A percentile compares a stretch with the other conserved stretches of the same genome.
Conservation (phyloP, 2,113 vertebrate species). For the Oryzias celebensis region DNA sequence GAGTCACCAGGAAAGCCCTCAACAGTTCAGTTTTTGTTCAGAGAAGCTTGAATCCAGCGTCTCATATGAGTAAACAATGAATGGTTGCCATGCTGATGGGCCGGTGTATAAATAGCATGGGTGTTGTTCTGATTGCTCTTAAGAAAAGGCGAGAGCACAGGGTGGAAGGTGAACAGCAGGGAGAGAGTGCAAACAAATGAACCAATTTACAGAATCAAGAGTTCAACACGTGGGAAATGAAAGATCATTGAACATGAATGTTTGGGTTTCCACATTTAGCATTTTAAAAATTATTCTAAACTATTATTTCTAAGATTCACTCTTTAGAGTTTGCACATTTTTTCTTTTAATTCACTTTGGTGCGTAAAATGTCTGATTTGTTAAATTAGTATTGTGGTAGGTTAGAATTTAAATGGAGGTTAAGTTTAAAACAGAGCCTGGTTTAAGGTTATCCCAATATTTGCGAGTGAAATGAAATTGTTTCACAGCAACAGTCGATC, state of each 20-base stretch:
- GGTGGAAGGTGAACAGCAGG: slow-evolving; percentile 11
- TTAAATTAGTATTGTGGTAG: no score
- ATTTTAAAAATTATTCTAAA: no score
- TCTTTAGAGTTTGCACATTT: no score
- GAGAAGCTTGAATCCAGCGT: slow-evolving; percentile 33
- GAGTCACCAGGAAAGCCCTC: background rate
- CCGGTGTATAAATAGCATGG: slow-evolving; percentile 62
- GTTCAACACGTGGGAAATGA: no score
- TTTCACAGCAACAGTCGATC: slow-evolving; percentile 27
- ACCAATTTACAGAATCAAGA: no score
- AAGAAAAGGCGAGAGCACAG: slow-evolving; percentile 24
- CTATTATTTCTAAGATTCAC: no score
- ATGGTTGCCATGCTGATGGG: slow-evolving; percentile 61
- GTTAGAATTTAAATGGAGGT: no score
- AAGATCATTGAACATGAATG: no score
- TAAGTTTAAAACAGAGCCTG: background rate
- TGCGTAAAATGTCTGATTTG: no score
- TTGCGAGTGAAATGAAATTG: slow-evolving; percentile 1
- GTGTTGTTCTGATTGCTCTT: slow-evolving; percentile 61
- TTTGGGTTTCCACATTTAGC: no score
- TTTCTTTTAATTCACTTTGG: no score
- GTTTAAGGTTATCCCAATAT: background rate
- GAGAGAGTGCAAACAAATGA: background rate
- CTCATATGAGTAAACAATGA: slow-evolving; percentile 63
- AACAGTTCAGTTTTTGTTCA: slow-evolving; percentile 35